Evolutionary conservation across 2,888 invertebrate genomes (phyloP).

Genomic region (Microplitis deprimator): DNA sequence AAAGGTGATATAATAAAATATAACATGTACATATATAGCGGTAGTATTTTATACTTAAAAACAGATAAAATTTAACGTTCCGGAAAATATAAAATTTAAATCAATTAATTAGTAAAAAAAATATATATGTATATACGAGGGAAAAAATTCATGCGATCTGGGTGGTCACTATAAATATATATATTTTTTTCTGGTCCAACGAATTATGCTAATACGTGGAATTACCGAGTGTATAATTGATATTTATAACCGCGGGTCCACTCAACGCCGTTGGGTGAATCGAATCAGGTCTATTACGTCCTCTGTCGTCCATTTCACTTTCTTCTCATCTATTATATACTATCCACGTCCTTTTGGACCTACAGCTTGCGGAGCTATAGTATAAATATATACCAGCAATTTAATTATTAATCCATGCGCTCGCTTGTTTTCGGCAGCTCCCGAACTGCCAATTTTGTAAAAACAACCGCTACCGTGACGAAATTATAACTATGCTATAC

Average conservation of each 20-base stretch:
- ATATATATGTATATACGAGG: constrained; percentile 13
- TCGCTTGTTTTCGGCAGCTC: constrained; percentile 35
- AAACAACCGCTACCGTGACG: constrained; percentile 35
- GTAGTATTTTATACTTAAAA: too few relatives aligned
- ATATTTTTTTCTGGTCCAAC: constrained; percentile 52
- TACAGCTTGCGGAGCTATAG: neutral
- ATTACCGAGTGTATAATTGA: constrained; percentile 68
- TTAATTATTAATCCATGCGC: constrained; percentile 13
- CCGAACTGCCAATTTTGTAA: constrained; percentile 44
- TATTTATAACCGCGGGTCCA: constrained; percentile 60
- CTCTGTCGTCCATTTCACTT: constrained; percentile 5
- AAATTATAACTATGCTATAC: constrained; percentile 43
- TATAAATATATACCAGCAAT: neutral
- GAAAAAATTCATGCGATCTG: constrained; percentile 53
- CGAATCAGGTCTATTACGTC: constrained; percentile 10
- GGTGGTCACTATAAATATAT: constrained; percentile 66
- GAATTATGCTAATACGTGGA: constrained; percentile 68
- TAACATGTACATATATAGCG: too few relatives aligned
- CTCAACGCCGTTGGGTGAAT: constrained; percentile 32
- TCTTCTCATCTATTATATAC: neutral
- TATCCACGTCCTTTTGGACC: neutral
- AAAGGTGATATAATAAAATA: too few relatives aligned
- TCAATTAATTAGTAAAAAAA: neutral
- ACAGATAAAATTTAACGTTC: too few relatives aligned
- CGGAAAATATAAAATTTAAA: neutral